Evolutionary conservation across 2,888 invertebrate genomes (phyloP).

Genomic region (Drosophila anomelani): DNA sequence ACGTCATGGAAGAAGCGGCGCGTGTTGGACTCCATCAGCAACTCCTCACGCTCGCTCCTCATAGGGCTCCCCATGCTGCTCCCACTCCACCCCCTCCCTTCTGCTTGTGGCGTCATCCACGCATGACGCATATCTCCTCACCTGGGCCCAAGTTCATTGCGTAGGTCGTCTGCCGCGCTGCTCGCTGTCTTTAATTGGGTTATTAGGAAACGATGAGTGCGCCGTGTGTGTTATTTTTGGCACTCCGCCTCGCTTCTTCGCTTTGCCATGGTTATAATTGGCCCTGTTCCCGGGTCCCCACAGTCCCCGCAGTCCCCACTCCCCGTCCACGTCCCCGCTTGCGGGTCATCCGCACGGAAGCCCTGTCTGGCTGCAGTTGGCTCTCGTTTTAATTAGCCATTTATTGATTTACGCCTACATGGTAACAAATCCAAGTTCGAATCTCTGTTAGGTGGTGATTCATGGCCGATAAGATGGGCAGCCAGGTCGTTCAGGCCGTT

Average conservation of each 20-base stretch:
- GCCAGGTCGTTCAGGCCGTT: slow-evolving; percentile 9
- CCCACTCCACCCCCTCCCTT: neutral
- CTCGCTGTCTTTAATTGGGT: slow-evolving; percentile 66
- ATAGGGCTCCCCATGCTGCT: neutral
- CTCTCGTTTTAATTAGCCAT: slow-evolving; percentile 36
- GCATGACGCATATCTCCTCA: slow-evolving; percentile 58
- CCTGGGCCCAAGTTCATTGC: slow-evolving; percentile 24
- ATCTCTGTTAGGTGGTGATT: slow-evolving; percentile 47
- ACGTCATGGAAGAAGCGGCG: slow-evolving; percentile 56
- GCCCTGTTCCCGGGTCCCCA: slow-evolving; percentile 7
- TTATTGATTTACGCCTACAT: slow-evolving; percentile 28
- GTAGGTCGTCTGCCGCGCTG: slow-evolving; percentile 33
- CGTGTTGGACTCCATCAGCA: slow-evolving; percentile 11
- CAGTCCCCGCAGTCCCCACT: too few species aligned
- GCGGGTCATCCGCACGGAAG: slow-evolving; percentile 47
- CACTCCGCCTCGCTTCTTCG: slow-evolving; percentile 9
- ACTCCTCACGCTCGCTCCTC: neutral
- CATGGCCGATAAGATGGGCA: slow-evolving; percentile 45
- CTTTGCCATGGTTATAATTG: slow-evolving; percentile 67
- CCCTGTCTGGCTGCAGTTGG: slow-evolving; percentile 28
- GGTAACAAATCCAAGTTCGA: slow-evolving; percentile 10
- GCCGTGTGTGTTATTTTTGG: slow-evolving; percentile 60
- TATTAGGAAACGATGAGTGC: slow-evolving; percentile 72
- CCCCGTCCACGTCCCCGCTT: neutral
- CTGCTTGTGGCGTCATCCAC: slow-evolving; percentile 50